Evolutionary conservation across 92 coral and sea anemone genomes (phyloP), one percentile per base, ranked within the genome.

Genomic region (Virgularia gustaviana): DNA sequence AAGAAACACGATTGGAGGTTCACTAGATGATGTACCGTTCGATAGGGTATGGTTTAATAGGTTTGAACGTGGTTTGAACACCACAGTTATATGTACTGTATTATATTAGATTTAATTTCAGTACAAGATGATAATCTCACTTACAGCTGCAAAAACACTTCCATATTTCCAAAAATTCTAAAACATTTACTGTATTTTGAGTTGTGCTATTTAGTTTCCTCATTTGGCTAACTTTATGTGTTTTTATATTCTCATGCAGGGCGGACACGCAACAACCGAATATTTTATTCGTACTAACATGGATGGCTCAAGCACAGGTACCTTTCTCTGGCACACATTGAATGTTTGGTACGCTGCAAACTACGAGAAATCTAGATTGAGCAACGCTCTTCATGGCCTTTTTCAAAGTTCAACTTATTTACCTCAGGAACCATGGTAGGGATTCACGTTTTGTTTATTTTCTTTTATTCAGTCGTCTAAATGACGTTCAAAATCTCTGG

Each of bases 291-390:
- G 15, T 22, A 52, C 7, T 33, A 3, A 15, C 15, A 8, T 52
- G 13, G 58, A 2, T 52, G 58, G 31, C 22, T 15, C 58, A 4
- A 7, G 31, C 6, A 22, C 31, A 22, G 44, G 45, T n/a, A 51
- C 54, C 9, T 68, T 68, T 44, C 75, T 68, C 19, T 55, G 38
- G 30, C 54, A 55, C 75, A 15, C 31, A 31, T 20, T 68, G 0
- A 68, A 68, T 49, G 75, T 68, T 68, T 68, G 75, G 75, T 20
- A 51, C 13, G 61, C 38, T 0, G 61, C 36, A 20, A 49, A 49
- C 15, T 39, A 68, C 9, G 60, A 47, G 1, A 33, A 52, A 2
- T 12, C 30, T 3, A 15, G 58, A 52, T 28, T 52, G 3, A 15
- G 13, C 6, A 33, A 52, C 28, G 29, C 58, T 22, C 30, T 52